Conservation (phyloP, 2,888 invertebrate genomes). For the Oscheius sp. region DNA sequence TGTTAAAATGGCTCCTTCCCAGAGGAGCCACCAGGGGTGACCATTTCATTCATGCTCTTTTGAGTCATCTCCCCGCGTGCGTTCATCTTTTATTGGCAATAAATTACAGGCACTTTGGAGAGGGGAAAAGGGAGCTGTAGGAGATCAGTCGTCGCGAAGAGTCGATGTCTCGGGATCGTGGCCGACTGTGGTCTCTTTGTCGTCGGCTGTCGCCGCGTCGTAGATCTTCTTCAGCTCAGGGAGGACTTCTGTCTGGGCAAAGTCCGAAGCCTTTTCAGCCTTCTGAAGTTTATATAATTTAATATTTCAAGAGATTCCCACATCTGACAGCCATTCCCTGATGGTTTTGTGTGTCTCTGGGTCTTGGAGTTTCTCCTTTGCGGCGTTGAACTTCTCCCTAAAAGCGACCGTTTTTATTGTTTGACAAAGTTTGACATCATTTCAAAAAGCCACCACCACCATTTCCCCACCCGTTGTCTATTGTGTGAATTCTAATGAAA, state of each 20-base stretch:
- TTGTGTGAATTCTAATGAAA: background rate
- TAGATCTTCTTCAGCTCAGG: constrained; percentile 70
- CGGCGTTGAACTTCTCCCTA: constrained; percentile 57
- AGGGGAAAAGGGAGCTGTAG: background rate
- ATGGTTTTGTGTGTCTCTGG: constrained; percentile 60
- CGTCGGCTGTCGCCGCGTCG: constrained; percentile 62
- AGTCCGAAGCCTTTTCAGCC: constrained; percentile 62
- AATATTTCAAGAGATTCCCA: background rate
- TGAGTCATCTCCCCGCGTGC: constrained; percentile 13
- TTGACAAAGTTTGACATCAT: background rate
- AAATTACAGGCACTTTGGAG: constrained; percentile 30
- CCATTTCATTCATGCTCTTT: constrained; percentile 1
- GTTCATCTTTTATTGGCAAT: constrained; percentile 31
- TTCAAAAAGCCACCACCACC: background rate
- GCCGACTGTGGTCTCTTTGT: constrained; percentile 31
- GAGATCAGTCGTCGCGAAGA: constrained; percentile 15
- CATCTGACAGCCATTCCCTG: constrained; percentile 56
- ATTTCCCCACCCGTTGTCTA: background rate
- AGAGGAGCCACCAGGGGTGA: constrained; percentile 22
- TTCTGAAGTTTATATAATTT: constrained; percentile 49
- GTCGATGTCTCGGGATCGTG: background rate
- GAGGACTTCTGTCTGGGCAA: constrained; percentile 67
- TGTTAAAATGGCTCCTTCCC: background rate
- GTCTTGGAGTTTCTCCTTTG: constrained; percentile 60
- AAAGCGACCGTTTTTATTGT: background rate